Conservation (phyloP, 1,140 invertebrate species). For the Drusus annulatus region DNA sequence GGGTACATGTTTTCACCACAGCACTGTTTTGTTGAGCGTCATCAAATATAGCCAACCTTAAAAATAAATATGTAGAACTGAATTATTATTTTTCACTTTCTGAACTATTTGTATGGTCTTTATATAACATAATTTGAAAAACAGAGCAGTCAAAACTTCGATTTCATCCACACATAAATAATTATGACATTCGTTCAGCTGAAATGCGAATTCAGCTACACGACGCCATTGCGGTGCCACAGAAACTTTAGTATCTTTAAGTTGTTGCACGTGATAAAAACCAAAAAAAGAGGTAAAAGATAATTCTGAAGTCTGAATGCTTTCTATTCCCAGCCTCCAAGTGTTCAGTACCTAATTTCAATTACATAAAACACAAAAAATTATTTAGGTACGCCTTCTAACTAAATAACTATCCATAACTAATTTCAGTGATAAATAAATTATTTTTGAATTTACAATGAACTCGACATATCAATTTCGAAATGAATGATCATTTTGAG, state of each 20-base stretch:
- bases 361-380: no score
- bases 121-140: conserved; percentile 11
- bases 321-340: no score
- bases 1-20: conserved; percentile 40
- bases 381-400: no score
- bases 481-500: no score
- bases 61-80: conserved; percentile 23
- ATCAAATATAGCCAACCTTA: conserved; percentile 50
- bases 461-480: no score
- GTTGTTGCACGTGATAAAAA: conserved; percentile 17
- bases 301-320: no score
- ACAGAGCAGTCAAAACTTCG: neutral
- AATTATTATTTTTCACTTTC: neutral
- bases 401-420: no score
- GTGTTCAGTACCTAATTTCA: no score
- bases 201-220: conserved; percentile 34
- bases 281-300: no score
- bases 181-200: conserved; percentile 41
- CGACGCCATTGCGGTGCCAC: conserved; percentile 42
- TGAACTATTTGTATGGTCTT: neutral
- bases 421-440: no score
- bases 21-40: conserved; percentile 50
- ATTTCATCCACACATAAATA: conserved; percentile 45
- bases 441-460: no score
- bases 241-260: conserved; percentile 24